Evolutionary conservation across 1,140 invertebrate genomes (phyloP).

Genomic region (Macrosteles quadrilineatus): DNA sequence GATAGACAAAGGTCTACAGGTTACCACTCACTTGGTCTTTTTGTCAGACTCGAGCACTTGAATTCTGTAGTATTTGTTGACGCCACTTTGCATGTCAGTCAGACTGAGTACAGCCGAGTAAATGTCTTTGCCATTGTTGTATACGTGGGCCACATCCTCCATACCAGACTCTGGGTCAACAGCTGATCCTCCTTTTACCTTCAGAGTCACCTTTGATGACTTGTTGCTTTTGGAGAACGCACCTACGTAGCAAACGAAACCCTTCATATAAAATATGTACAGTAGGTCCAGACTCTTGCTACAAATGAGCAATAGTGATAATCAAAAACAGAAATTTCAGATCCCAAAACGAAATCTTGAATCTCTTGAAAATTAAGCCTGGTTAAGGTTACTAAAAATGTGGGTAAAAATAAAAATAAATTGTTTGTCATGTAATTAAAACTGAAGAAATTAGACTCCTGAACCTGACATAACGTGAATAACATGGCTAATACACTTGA

Average conservation of each 20-base stretch:
- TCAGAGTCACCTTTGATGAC: conserved; percentile 69
- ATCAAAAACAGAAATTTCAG: too few relatives aligned
- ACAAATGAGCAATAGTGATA: not conserved
- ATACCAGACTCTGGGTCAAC: conserved; percentile 89
- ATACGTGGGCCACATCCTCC: conserved; percentile 79
- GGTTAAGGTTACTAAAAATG: too few relatives aligned
- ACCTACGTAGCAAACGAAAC: too few relatives aligned
- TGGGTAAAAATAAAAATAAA: too few relatives aligned
- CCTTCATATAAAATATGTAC: too few relatives aligned
- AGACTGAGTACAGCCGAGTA: conserved; percentile 79
- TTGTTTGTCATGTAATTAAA: too few relatives aligned
- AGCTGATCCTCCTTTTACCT: conserved; percentile 83
- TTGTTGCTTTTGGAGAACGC: conserved; percentile 38
- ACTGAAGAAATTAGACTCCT: too few relatives aligned
- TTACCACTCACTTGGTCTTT: conserved; percentile 60
- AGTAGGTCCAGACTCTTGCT: not conserved
- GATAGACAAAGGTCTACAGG: too few relatives aligned
- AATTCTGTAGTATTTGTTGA: conserved; percentile 95
- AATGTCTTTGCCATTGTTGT: conserved; percentile 61
- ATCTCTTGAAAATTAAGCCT: too few relatives aligned
- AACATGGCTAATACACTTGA: too few relatives aligned
- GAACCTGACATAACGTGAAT: too few relatives aligned
- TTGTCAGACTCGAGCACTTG: conserved; percentile 83
- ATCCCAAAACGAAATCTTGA: too few relatives aligned
- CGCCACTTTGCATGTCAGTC: conserved; percentile 82